phyloP scores from a whole-genome alignment of 2,113 vertebrate genomes.

The Ictalurus furcatus region DNA sequence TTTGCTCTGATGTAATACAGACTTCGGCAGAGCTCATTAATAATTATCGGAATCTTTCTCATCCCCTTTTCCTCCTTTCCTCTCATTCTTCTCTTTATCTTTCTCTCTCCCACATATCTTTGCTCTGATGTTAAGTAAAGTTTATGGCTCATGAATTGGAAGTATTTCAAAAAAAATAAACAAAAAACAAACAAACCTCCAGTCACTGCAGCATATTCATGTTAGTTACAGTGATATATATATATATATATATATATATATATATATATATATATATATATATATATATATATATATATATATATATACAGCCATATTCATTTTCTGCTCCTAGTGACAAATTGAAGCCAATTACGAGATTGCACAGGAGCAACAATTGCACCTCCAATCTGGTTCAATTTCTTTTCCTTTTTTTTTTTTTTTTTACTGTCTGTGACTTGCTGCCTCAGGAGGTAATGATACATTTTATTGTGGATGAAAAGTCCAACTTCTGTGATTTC shows the following conservation, averaged over 20 bases:
- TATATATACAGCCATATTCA: neutral
- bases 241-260: too few relatives aligned
- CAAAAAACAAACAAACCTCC: neutral
- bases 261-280: neutral
- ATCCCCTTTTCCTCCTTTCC: neutral
- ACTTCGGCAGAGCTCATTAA: constrained; percentile 35
- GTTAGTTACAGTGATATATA: neutral
- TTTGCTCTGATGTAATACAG: constrained; percentile 36
- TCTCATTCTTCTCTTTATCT: neutral
- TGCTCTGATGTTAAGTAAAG: neutral
- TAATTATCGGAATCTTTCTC: constrained; percentile 28
- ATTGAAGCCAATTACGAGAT: constrained; percentile 52
- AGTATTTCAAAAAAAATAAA: neutral
- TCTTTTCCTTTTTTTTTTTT: constrained; percentile 16
- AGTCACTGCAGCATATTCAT: neutral
- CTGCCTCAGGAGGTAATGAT: constrained; percentile 42
- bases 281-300: neutral
- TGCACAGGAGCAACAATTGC: constrained; percentile 37
- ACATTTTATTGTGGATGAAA: constrained; percentile 25
- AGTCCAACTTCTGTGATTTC: constrained; percentile 33
- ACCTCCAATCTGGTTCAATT: constrained; percentile 40
- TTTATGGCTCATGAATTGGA: neutral
- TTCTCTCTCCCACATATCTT: neutral
- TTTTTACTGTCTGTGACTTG: neutral
- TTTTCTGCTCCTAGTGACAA: constrained; percentile 36